Base-by-base conservation (phyloP, 2,113 vertebrate species). In the Regulus satrapa region DNA sequence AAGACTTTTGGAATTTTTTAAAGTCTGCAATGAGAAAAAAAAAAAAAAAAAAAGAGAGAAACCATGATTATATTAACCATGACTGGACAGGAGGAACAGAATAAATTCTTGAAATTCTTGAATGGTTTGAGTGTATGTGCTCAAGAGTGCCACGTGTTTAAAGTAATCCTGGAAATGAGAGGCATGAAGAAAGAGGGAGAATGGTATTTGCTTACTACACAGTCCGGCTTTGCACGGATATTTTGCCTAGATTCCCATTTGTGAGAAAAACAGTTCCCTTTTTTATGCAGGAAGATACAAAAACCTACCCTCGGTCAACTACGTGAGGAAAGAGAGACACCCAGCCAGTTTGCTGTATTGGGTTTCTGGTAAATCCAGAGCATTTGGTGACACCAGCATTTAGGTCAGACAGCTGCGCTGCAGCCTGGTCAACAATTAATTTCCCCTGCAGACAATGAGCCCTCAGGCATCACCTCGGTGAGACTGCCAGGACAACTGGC, bases 1-100 rank as follows among this genome's bases (percentile, higher is more conserved):
- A 77, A 98, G 98, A 95, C 98, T 98, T 97, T 98, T 98, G 26
- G 98, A 98, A 94, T 98, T 98, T 94, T 98, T 98, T 92, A 98
- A 94, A 90, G 98, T 98, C 98, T 98, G 98, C 34, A 97, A 97
- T 56, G n/a, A 41, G 41, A 41, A 14, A 28, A 78, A 96, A 94
- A 95, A 76, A 38, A 49, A 76, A 97, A 92, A 93, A 75, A 17
- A n/a, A 5, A 61, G 21, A 71, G 36, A 71, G 31, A 64, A 80
- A 43, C 10, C 18, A 74, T 48, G 2, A 80, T 28, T 32, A 40
- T 10, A 54, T 89, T 78, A 86, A 59, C 32, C 26, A 62, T 43
- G 55, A 80, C n/a, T 32, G 13, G 25, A 64, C 14, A 83, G 41
- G 54, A 86, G 21, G 9, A 89, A 32, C 15, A 72, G n/a, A 82